A percentile compares a stretch with the other conserved stretches of the same genome.
Evolutionary conservation across 2,888 invertebrate genomes (phyloP).

Genomic region (Camptogramma bilineatum): DNA sequence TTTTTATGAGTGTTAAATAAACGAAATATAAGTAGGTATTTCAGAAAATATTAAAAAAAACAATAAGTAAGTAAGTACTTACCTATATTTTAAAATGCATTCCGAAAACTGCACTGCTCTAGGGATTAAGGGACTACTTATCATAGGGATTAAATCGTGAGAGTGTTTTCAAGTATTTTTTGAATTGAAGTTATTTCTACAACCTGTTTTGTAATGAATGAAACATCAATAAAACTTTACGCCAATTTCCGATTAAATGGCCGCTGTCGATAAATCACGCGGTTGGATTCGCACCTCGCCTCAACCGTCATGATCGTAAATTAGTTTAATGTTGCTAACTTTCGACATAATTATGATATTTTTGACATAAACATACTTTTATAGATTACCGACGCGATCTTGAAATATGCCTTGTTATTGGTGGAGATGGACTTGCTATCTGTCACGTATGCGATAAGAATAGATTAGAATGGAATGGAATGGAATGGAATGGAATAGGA

Average conservation of each 20-base stretch:
- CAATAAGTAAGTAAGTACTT: no score
- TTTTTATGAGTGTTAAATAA: no score
- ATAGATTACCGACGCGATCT: not conserved
- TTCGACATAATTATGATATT: not conserved
- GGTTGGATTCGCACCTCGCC: slow-evolving; percentile 18
- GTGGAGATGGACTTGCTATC: no score
- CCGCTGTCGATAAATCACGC: slow-evolving; percentile 10
- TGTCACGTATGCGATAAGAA: no score
- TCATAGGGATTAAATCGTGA: not conserved
- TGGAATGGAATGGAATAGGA: no score
- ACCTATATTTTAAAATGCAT: no score
- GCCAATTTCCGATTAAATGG: slow-evolving; percentile 3
- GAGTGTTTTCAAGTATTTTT: not conserved
- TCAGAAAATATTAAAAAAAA: no score
- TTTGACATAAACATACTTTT: not conserved
- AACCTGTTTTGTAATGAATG: not conserved
- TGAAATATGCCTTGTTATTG: not conserved
- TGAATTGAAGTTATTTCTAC: not conserved
- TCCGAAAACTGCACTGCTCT: no score
- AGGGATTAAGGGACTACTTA: no score
- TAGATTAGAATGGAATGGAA: no score
- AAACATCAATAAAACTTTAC: slow-evolving; percentile 3
- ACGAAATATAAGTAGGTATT: no score
- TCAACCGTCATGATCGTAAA: not conserved
- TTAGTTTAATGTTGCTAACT: not conserved